Conservation (phyloP, 2,113 vertebrate species). For the Maylandia zebra region DNA sequence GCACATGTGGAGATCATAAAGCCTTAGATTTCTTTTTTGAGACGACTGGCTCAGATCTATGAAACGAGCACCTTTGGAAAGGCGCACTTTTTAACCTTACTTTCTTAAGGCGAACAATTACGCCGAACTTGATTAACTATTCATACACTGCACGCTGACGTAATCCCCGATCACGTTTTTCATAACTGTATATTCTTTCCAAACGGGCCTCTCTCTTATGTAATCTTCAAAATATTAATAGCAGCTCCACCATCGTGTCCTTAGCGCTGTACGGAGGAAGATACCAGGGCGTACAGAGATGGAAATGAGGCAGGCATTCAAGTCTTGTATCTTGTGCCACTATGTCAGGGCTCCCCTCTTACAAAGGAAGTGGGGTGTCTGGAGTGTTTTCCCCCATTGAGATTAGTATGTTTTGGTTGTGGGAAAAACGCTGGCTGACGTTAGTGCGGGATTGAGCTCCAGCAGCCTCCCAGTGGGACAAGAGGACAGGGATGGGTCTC, state of each 20-base stretch:
- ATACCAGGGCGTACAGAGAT: neutral
- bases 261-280: neutral
- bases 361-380: constrained; percentile 25
- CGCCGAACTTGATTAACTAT: neutral
- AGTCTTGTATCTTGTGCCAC: neutral
- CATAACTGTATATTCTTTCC: neutral
- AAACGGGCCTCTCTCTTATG: neutral
- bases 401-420: constrained; percentile 55
- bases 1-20: constrained; percentile 34
- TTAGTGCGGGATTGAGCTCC: constrained; percentile 51
- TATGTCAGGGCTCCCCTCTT: constrained; percentile 27
- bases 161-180: neutral
- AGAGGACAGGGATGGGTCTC: constrained; percentile 50
- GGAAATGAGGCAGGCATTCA: constrained; percentile 13
- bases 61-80: neutral
- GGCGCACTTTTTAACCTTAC: neutral
- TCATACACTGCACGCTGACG: neutral
- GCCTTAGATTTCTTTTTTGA: constrained; percentile 25
- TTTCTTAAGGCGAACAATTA: neutral
- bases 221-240: constrained; percentile 8
- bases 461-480: constrained; percentile 51
- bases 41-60: neutral
- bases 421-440: constrained; percentile 37
- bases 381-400: constrained; percentile 42
- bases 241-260: neutral